Percentiles rank a stretch among this genome's conserved stretches.
Conservation (phyloP, 2,888 invertebrate genomes). For the Andrena dorsata region DNA sequence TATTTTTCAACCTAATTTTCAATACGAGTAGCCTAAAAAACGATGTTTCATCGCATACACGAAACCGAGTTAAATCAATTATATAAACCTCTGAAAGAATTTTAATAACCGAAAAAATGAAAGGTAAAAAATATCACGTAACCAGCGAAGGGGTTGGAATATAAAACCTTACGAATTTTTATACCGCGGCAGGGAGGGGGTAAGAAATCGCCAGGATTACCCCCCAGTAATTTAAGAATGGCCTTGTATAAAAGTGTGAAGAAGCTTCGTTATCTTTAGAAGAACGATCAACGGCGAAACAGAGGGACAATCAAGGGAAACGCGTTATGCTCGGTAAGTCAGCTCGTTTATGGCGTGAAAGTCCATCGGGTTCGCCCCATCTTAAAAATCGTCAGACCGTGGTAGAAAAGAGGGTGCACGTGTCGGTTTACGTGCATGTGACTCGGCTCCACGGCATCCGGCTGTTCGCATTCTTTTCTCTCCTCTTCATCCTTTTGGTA, state of each 20-base stretch:
- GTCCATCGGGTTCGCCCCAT: constrained; percentile 48
- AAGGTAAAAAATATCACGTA: too few relatives aligned
- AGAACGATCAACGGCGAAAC: neutral
- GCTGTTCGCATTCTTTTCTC: constrained; percentile 78
- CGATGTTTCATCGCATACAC: too few relatives aligned
- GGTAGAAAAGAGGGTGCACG: constrained; percentile 71
- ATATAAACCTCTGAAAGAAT: too few relatives aligned
- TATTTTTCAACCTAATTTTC: too few relatives aligned
- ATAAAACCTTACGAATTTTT: too few relatives aligned
- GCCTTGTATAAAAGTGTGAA: neutral
- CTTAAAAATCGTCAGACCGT: constrained; percentile 74
- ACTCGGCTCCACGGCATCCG: constrained; percentile 76
- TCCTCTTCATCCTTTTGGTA: constrained; percentile 72
- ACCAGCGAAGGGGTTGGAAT: too few relatives aligned
- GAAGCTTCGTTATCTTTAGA: neutral
- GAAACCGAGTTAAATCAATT: too few relatives aligned
- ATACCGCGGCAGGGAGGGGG: too few relatives aligned
- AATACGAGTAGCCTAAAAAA: too few relatives aligned
- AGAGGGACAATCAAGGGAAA: constrained; percentile 35
- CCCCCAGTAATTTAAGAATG: neutral
- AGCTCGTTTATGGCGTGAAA: constrained; percentile 28
- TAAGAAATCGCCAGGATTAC: too few relatives aligned
- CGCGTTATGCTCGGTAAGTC: constrained; percentile 13
- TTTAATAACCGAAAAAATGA: too few relatives aligned
- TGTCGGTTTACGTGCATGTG: constrained; percentile 75